phyloP scores from a whole-genome alignment of 92 coral and sea anemone genomes.

The Palythoa grandiflora region DNA sequence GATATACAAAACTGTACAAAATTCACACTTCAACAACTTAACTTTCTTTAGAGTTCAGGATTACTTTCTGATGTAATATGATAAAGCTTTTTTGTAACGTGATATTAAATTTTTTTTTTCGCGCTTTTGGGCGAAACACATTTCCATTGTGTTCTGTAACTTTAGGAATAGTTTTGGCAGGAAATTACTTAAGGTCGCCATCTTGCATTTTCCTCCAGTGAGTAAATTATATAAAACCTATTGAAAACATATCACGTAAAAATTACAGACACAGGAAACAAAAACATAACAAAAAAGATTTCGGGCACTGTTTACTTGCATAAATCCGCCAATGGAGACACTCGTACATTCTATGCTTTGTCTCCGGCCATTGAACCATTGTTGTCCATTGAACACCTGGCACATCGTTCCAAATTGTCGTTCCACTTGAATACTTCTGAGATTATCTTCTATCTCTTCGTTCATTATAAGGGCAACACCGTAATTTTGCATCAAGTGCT shows the following conservation, averaged over 20 bases:
- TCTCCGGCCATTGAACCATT: slow-evolving; percentile 35
- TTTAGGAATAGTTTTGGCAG: neutral
- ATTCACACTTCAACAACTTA: too few relatives aligned
- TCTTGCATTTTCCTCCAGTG: neutral
- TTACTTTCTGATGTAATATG: too few relatives aligned
- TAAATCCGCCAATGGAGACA: slow-evolving; percentile 67
- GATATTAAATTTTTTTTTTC: too few relatives aligned
- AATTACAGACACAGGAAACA: neutral
- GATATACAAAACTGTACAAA: too few relatives aligned
- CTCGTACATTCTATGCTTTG: slow-evolving; percentile 61
- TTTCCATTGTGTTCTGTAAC: too few relatives aligned
- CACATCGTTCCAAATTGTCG: slow-evolving; percentile 64
- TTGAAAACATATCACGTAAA: neutral
- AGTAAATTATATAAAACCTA: too few relatives aligned
- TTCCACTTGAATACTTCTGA: slow-evolving; percentile 35
- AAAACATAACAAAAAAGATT: neutral
- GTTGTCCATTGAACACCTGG: slow-evolving; percentile 62
- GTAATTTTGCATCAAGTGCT: slow-evolving; percentile 42
- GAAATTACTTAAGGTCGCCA: neutral
- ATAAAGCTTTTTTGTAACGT: too few relatives aligned
- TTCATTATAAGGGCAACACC: slow-evolving; percentile 47
- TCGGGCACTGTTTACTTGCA: slow-evolving; percentile 51
- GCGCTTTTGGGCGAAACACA: too few relatives aligned
- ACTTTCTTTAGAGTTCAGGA: too few relatives aligned
- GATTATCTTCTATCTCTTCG: slow-evolving; percentile 49